Evolutionary conservation across 2,797 vertebrate species (phyloP).

Genomic region (Odontamblyopus lacepedii): DNA sequence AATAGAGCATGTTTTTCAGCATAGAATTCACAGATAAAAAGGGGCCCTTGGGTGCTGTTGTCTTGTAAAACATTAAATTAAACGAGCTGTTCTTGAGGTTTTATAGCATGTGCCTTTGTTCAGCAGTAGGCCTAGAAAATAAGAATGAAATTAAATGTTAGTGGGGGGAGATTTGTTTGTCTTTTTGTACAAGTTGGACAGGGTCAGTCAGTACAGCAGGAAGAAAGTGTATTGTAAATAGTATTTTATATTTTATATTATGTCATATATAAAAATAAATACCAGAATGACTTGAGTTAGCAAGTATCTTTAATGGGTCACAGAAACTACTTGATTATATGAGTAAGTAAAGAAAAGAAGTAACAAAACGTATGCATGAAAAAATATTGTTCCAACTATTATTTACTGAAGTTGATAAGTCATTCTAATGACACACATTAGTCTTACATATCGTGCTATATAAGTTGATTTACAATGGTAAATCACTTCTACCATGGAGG

Average conservation of each 20-base stretch:
- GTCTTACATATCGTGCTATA: no score
- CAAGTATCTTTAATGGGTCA: no score
- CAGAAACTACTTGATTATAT: no score
- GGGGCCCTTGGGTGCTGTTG: not conserved
- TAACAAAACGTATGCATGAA: no score
- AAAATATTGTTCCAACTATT: no score
- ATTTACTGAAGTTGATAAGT: no score
- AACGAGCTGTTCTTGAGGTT: not conserved
- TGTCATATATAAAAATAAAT: not conserved
- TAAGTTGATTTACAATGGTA: no score
- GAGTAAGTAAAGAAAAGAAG: no score
- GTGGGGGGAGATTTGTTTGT: not conserved
- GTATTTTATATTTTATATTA: not conserved
- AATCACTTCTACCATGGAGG: no score
- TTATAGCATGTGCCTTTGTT: slow-evolving; percentile 16
- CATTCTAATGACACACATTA: no score
- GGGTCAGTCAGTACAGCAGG: not conserved
- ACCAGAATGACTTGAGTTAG: no score
- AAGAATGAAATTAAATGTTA: slow-evolving; percentile 14
- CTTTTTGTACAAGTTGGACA: not conserved
- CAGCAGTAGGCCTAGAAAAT: slow-evolving; percentile 14
- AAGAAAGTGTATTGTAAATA: not conserved
- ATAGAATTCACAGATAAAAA: not conserved
- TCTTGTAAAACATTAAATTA: slow-evolving; percentile 4
- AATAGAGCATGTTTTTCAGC: not conserved